Conservation (phyloP, 2,113 vertebrate species). For the Diadophis punctatus region DNA sequence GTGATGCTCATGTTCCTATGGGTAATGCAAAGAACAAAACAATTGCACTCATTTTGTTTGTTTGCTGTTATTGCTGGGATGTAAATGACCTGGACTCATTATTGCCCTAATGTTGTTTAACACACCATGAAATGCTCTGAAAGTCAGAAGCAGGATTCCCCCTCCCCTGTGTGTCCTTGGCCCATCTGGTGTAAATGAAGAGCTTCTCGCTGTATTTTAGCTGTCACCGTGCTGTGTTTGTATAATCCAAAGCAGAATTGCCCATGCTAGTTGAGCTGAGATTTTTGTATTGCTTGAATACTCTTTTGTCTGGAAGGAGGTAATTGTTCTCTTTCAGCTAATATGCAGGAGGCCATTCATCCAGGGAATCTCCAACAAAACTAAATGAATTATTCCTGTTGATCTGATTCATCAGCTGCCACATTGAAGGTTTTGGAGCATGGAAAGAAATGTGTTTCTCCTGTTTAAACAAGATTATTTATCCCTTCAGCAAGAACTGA, state of each 20-base stretch:
- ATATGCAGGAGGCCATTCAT: conserved; percentile 16
- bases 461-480: conserved; percentile 13
- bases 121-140: not conserved
- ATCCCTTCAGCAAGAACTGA: not conserved
- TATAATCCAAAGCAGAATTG: not conserved
- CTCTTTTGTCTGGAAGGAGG: conserved; percentile 10
- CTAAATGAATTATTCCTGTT: conserved; percentile 15
- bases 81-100: conserved; percentile 7
- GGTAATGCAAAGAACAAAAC: not conserved
- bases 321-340: conserved; percentile 6
- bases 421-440: conserved; percentile 17
- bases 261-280: not conserved
- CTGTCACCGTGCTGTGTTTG: not conserved
- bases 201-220: not conserved
- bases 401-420: not conserved
- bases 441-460: conserved; percentile 29
- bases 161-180: conserved; percentile 4
- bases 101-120: not conserved
- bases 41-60: not conserved
- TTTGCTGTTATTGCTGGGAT: conserved; percentile 18
- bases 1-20: not conserved
- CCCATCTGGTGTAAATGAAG: not conserved
- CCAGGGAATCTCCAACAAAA: conserved; percentile 20
- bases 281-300: conserved; percentile 15
- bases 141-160: conserved; percentile 19